Percentiles rank a stretch among this genome's conserved stretches.
phyloP scores from a whole-genome alignment of 2,797 vertebrate species.

The Xenentodon cancila region DNA sequence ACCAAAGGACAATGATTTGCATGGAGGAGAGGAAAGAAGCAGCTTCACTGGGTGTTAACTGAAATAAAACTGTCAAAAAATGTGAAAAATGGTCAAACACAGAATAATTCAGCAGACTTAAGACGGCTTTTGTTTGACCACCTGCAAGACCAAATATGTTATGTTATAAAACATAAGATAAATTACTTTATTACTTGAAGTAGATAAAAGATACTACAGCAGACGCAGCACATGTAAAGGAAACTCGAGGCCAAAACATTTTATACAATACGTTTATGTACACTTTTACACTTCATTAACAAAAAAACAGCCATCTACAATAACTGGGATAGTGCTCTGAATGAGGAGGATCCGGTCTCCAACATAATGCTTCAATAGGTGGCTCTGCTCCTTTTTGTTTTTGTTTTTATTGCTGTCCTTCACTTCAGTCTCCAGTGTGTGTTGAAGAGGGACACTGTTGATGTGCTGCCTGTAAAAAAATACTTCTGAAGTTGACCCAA shows the following conservation, averaged over 20 bases:
- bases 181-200: conserved; percentile 23
- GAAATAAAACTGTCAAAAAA: too few species aligned
- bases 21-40: too few species aligned
- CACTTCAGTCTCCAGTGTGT: conserved; percentile 78
- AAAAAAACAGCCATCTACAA: conserved; percentile 76
- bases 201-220: conserved; percentile 21
- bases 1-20: too few species aligned
- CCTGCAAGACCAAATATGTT: too few species aligned
- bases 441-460: conserved; percentile 54
- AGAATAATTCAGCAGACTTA: too few species aligned
- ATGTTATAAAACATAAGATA: not conserved
- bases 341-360: conserved; percentile 70
- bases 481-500: conserved; percentile 35
- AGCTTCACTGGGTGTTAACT: too few species aligned
- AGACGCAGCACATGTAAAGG: conserved; percentile 20
- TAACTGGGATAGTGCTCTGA: conserved; percentile 63
- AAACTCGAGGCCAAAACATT: conserved; percentile 54
- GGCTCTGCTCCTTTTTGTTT: conserved; percentile 80
- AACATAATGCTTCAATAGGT: conserved; percentile 77
- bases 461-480: conserved; percentile 62
- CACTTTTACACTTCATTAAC: conserved; percentile 84
- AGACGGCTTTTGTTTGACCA: too few species aligned
- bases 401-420: conserved; percentile 91
- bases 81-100: too few species aligned
- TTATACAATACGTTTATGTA: conserved; percentile 87